Percentiles rank a stretch among this genome's conserved stretches.
phyloP scores from a whole-genome alignment of 2,888 invertebrate genomes.

The Dryococelus australis region DNA sequence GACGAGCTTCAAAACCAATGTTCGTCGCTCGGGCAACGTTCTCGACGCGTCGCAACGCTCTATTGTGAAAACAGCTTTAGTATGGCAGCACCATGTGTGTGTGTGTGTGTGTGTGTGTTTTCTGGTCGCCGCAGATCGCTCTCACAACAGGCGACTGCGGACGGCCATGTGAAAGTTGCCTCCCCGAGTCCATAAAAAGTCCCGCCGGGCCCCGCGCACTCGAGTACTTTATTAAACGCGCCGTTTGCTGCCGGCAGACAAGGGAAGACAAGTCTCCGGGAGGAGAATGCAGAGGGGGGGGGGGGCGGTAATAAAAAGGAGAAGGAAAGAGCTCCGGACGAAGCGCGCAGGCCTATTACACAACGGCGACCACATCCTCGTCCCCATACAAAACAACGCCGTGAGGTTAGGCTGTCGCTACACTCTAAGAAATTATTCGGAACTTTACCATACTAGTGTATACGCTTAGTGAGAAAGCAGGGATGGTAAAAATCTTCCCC shows the following conservation, averaged over 20 bases:
- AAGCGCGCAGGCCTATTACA: background rate
- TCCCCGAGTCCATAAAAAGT: background rate
- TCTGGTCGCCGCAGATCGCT: no score
- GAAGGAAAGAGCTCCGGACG: background rate
- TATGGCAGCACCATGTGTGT: no score
- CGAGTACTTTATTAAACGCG: background rate
- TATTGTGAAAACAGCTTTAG: no score
- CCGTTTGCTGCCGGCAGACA: background rate
- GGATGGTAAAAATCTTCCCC: no score
- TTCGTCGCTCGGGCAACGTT: no score
- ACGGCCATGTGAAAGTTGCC: background rate
- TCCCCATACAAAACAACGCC: background rate
- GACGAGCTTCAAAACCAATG: no score
- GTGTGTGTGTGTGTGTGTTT: no score
- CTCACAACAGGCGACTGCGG: background rate
- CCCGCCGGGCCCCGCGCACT: background rate
- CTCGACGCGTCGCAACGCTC: no score
- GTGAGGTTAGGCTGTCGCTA: background rate
- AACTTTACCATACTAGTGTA: no score
- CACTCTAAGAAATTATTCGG: no score
- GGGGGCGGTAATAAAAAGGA: background rate
- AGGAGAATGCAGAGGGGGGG: background rate
- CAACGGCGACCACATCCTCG: background rate
- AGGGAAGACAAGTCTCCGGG: background rate
- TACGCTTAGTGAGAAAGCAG: no score